phyloP scores from a whole-genome alignment of 2,888 invertebrate genomes.

The Lutraria lutraria region DNA sequence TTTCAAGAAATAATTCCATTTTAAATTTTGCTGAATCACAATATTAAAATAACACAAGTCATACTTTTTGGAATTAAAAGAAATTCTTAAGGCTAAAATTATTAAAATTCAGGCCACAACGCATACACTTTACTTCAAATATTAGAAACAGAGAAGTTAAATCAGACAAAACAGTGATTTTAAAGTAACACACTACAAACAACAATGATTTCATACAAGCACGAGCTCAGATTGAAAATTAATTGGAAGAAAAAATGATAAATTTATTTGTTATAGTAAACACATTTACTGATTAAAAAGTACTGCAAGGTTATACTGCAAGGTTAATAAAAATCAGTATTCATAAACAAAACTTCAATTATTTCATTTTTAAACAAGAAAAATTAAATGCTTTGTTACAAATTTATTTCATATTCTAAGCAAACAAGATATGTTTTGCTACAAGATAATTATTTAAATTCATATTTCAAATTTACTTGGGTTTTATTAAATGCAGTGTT shows the following conservation, averaged over 20 bases:
- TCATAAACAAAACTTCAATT: too few relatives aligned
- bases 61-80: not conserved
- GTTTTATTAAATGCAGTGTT: too few relatives aligned
- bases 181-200: not conserved
- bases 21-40: not conserved
- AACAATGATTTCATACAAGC: not conserved
- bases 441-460: too few relatives aligned
- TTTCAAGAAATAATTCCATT: not conserved
- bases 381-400: too few relatives aligned
- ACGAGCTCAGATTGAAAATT: not conserved
- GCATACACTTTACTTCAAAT: slow-evolving; percentile 7
- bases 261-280: not conserved
- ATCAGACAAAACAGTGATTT: not conserved
- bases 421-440: too few relatives aligned
- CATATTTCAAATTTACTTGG: too few relatives aligned
- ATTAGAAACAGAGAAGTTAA: not conserved
- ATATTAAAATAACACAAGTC: not conserved
- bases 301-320: too few relatives aligned
- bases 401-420: too few relatives aligned
- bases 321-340: too few relatives aligned
- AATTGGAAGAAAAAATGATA: not conserved
- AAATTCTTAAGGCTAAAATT: not conserved
- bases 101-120: not conserved
- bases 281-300: too few relatives aligned
- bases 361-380: too few relatives aligned